phyloP scores from a whole-genome alignment of 2,888 invertebrate species.

The Trissolcus japonicus region DNA sequence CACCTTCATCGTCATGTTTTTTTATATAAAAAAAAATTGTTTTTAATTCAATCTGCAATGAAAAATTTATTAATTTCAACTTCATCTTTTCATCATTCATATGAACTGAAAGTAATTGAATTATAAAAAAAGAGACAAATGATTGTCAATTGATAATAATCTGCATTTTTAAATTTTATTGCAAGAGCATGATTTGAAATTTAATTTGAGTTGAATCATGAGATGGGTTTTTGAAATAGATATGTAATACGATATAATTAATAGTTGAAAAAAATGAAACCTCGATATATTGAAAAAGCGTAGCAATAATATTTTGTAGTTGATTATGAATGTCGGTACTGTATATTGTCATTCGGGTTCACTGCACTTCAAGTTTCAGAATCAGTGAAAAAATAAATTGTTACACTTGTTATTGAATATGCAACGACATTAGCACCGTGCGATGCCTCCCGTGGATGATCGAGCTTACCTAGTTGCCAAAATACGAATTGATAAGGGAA shows the following conservation, averaged over 20 bases:
- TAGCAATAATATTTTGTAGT: constrained; percentile 51
- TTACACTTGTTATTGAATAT: constrained; percentile 66
- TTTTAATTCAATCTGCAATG: no score
- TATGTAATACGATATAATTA: not conserved
- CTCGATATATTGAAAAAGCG: constrained; percentile 36
- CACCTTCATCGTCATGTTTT: constrained; percentile 43
- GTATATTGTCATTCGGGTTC: constrained; percentile 49
- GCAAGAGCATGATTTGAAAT: no score
- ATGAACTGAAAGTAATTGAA: no score
- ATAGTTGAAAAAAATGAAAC: constrained; percentile 11
- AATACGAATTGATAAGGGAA: constrained; percentile 39
- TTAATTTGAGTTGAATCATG: no score
- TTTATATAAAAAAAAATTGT: no score
- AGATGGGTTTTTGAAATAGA: no score
- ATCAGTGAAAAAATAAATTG: constrained; percentile 59
- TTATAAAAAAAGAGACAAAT: no score
- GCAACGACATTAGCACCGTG: constrained; percentile 72
- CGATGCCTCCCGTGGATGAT: constrained; percentile 77
- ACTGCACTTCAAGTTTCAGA: constrained; percentile 39
- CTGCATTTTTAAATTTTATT: no score
- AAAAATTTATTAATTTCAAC: no score
- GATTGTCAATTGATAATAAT: no score
- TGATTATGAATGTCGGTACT: constrained; percentile 23
- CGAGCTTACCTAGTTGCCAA: constrained; percentile 74
- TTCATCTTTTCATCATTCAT: no score